Conservation (phyloP, 2,888 invertebrate genomes). For the Microplitis manilae region DNA sequence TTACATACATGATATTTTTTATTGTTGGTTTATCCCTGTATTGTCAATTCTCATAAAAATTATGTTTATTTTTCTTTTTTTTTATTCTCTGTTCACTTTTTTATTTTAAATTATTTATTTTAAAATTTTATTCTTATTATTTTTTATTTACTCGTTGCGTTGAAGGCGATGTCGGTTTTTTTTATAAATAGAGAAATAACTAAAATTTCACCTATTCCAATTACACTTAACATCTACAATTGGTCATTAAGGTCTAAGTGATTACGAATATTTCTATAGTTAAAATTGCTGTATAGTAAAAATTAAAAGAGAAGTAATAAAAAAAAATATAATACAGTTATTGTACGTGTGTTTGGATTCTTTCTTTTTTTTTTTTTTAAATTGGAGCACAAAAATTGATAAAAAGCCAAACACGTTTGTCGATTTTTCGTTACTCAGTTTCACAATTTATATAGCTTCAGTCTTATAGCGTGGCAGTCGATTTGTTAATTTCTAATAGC, state of each 20-base stretch:
- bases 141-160: slow-evolving; percentile 61
- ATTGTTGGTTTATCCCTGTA: slow-evolving; percentile 72
- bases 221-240: slow-evolving; percentile 40
- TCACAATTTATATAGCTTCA: slow-evolving; percentile 38
- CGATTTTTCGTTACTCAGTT: slow-evolving; percentile 16
- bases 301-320: slow-evolving; percentile 21
- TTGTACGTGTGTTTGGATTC: slow-evolving; percentile 9
- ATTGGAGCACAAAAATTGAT: slow-evolving; percentile 36
- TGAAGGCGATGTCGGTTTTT: slow-evolving; percentile 69
- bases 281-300: slow-evolving; percentile 24
- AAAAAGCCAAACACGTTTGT: slow-evolving; percentile 35
- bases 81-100: slow-evolving; percentile 50
- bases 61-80: slow-evolving; percentile 21
- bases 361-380: slow-evolving; percentile 27
- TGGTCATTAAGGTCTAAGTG: slow-evolving; percentile 38
- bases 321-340: background rate
- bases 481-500: slow-evolving; percentile 23
- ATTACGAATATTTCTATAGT: slow-evolving; percentile 32
- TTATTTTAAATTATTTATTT: slow-evolving; percentile 48
- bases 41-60: slow-evolving; percentile 67
- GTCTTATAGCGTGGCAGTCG: slow-evolving; percentile 44
- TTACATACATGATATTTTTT: slow-evolving; percentile 64
- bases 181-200: slow-evolving; percentile 67
- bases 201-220: slow-evolving; percentile 37
- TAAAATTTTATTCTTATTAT: slow-evolving; percentile 36